These are phyloP conservation scores for Lepus americanus DNA, from an alignment of 2,113 vertebrate genomes.

Conservation along the genomic window DNA sequence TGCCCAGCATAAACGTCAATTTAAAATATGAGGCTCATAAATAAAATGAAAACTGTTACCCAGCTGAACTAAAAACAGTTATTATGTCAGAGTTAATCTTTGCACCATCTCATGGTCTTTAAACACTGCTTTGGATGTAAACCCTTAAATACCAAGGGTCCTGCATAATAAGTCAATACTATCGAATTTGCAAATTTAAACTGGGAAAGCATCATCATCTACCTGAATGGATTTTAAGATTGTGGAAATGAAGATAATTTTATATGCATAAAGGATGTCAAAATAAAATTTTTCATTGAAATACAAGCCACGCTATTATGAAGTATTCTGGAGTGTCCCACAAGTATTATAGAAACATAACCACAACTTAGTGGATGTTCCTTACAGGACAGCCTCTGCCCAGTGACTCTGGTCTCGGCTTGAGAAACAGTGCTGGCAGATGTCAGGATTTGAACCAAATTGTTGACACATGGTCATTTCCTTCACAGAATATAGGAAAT, in stretches of 20 bases:
- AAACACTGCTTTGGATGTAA: slow-evolving; percentile 67
- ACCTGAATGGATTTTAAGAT: slow-evolving; percentile 75
- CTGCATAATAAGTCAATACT: slow-evolving; percentile 68
- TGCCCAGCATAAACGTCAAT: slow-evolving; percentile 82
- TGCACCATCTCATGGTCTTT: slow-evolving; percentile 75
- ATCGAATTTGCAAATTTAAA: slow-evolving; percentile 72
- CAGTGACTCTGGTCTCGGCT: neutral
- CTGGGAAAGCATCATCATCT: slow-evolving; percentile 58
- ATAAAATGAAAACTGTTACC: slow-evolving; percentile 86
- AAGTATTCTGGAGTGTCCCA: neutral
- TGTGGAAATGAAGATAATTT: slow-evolving; percentile 66
- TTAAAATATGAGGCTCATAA: slow-evolving; percentile 82
- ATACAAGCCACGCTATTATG: slow-evolving; percentile 26
- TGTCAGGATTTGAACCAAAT: neutral
- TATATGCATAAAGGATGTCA: slow-evolving; percentile 67
- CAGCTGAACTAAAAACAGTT: slow-evolving; percentile 78
- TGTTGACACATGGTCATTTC: neutral
- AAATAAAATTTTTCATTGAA: slow-evolving; percentile 71
- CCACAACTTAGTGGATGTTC: neutral
- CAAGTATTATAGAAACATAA: neutral
- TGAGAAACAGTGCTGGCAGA: neutral
- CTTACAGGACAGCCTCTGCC: neutral
- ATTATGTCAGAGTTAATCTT: slow-evolving; percentile 82
- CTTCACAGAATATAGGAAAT: neutral
- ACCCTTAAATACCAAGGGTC: slow-evolving; percentile 68